These are phyloP conservation scores for Ciona savignyi DNA, from an alignment of 23 tunicate species.

Conservation along the genomic window DNA sequence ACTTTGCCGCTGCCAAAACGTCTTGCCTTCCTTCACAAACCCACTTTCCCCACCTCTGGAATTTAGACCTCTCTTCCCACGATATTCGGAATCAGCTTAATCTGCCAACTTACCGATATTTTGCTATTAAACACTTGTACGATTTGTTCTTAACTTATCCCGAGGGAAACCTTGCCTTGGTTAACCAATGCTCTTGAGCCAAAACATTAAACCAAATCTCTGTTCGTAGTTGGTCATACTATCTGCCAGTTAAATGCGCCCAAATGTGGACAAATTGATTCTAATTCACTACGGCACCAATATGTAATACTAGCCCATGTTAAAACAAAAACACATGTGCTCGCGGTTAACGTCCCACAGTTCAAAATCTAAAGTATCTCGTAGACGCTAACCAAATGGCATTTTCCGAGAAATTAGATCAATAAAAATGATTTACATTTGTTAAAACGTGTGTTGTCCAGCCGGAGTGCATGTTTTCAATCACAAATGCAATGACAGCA, in stretches of 20 bases:
- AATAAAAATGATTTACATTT: too few relatives aligned
- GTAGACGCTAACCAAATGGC: too few relatives aligned
- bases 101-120: not conserved
- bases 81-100: not conserved
- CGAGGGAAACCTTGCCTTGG: not conserved
- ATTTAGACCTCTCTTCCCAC: not conserved
- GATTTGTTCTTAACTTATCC: not conserved
- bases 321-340: not conserved
- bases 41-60: conserved; percentile 1
- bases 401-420: too few relatives aligned
- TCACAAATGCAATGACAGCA: not conserved
- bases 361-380: too few relatives aligned
- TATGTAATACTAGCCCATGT: not conserved
- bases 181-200: not conserved
- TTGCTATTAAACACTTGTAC: not conserved
- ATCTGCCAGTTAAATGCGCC: not conserved
- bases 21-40: not conserved
- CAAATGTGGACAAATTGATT: not conserved
- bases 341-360: too few relatives aligned
- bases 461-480: not conserved
- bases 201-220: not conserved
- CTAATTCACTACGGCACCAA: not conserved
- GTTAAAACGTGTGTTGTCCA: too few relatives aligned
- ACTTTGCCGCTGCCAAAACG: not conserved
- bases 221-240: not conserved